Base-by-base conservation (phyloP, 2,797 vertebrate species). In the Gymnothorax javanicus region DNA sequence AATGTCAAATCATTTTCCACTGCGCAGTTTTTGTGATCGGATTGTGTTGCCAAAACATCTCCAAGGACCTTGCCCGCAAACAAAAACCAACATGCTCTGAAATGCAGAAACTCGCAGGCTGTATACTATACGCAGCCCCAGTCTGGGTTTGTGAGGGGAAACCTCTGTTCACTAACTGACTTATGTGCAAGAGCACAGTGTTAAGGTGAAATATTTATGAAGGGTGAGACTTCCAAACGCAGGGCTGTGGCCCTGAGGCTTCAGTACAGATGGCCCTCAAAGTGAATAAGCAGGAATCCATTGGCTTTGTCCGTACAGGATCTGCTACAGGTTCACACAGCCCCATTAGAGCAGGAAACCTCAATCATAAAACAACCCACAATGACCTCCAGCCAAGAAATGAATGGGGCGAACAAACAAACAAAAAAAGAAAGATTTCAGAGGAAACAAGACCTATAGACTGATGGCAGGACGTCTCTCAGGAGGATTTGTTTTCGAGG, bases 161-260 rank as follows among this genome's bases (percentile, higher is more conserved):
- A n/a, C 54, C 50, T 58, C 56, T 71, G 57, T 64, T 87, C 54
- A 25, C 62, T 57, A 73, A 54, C 84, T 73, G 67, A 60, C 64
- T 54, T 11, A n/a, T 73, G 13, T 73, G 11, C 69, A 27, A n/a
- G 11, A 73, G 11, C 3, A 69, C 6, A 69, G 23, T 25, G 64
- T 69, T n/a, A 69, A 69, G 7, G 64, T 60, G 59, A 4, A 62
- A 62, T 13, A 20, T 69, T 69, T 9, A n/a, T 25, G n/a, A 9
- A 69, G 64, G n/a, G 7, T 9, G n/a, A 69, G 64, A n/a, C 64
- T n/a, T n/a, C 7, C n/a, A n/a, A 25, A 69, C 64, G 7, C 64
- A 69, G 25, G 1, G 23, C 23, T 9, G 23, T 25, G 7, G 7
- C 64, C n/a, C 23, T 69, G 1, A n/a, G 64, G 23, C 6, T 4